A percentile compares a stretch with the other conserved stretches of the same genome.
phyloP scores from a whole-genome alignment of 1,140 invertebrate genomes.

The Myzus persicae region DNA sequence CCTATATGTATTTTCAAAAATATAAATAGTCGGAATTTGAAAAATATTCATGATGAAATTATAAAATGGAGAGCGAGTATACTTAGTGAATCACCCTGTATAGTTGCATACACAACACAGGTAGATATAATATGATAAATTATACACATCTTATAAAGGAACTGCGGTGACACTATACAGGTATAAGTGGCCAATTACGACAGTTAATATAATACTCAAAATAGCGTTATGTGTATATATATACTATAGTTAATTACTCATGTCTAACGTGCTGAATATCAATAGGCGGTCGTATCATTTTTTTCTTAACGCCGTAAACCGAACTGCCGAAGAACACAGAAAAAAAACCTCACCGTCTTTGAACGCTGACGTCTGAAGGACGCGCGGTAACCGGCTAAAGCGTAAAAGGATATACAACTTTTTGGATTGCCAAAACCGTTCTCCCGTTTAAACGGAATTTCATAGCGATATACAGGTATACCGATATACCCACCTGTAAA shows the following conservation, averaged over 20 bases:
- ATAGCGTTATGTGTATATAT: background rate
- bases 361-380: background rate
- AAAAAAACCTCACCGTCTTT: background rate
- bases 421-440: background rate
- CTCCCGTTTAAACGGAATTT: background rate
- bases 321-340: background rate
- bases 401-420: conserved; percentile 20
- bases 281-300: background rate
- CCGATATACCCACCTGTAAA: background rate
- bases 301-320: background rate
- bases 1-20: no score
- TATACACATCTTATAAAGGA: background rate
- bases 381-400: background rate
- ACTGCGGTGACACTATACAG: background rate
- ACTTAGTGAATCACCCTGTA: background rate
- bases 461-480: background rate
- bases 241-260: background rate
- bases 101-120: background rate
- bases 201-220: conserved; percentile 20
- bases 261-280: conserved; percentile 25
- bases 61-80: background rate
- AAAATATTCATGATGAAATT: background rate
- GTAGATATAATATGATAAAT: background rate
- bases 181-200: conserved; percentile 29
- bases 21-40: background rate